A percentile compares a stretch with the other conserved stretches of the same genome.
Conservation (phyloP, 2,888 invertebrate species). For the Eugnorisma glareosa region DNA sequence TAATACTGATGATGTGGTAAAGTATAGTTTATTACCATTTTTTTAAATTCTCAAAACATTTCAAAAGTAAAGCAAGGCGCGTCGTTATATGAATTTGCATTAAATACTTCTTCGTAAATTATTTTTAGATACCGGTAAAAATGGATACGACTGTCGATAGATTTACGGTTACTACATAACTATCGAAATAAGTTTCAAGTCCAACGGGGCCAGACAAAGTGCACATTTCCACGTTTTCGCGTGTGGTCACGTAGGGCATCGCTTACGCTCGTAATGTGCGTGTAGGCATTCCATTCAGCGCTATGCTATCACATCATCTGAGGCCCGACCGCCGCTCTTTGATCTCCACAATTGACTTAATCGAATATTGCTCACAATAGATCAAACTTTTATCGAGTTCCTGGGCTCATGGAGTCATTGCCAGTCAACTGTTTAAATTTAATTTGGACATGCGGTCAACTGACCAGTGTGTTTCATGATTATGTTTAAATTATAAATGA, state of each 20-base stretch:
- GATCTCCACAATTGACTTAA: slow-evolving; percentile 83
- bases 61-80: neutral
- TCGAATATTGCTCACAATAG: slow-evolving; percentile 80
- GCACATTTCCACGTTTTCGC: slow-evolving; percentile 45
- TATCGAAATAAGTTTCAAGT: neutral
- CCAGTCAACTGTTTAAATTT: slow-evolving; percentile 63
- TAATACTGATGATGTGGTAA: slow-evolving; percentile 4
- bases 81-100: too few species aligned
- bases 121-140: neutral
- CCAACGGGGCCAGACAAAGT: slow-evolving; percentile 46
- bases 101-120: neutral
- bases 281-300: slow-evolving; percentile 75
- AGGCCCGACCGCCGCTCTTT: slow-evolving; percentile 70
- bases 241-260: slow-evolving; percentile 61
- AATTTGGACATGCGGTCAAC: slow-evolving; percentile 57
- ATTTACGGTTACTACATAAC: slow-evolving; percentile 13
- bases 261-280: slow-evolving; percentile 70
- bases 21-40: neutral
- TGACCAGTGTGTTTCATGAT: slow-evolving; percentile 35
- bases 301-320: slow-evolving; percentile 67
- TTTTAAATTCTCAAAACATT: neutral
- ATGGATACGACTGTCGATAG: neutral
- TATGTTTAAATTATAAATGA: slow-evolving; percentile 30
- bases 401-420: slow-evolving; percentile 68
- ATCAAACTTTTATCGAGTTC: slow-evolving; percentile 77